Percentiles rank a stretch among this genome's conserved stretches.
These are phyloP conservation scores for Pristionchus entomophagus DNA, from an alignment of 2,888 invertebrate genomes.

Conservation along the genomic window DNA sequence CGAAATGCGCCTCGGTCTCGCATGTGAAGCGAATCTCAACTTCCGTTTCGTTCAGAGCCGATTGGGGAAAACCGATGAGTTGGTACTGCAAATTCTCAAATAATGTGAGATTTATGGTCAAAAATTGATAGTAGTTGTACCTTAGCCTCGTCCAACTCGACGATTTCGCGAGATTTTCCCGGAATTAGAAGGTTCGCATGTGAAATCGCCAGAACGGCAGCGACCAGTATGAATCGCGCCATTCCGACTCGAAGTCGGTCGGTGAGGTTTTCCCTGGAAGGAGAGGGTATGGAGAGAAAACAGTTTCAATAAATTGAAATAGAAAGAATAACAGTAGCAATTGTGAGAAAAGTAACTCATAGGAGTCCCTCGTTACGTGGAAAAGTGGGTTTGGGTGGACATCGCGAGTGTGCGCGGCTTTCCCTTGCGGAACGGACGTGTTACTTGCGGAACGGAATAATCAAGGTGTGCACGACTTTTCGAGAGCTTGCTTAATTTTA, in stretches of 20 bases:
- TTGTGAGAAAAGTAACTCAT: neutral
- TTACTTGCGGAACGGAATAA: slow-evolving; percentile 11
- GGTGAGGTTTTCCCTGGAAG: neutral
- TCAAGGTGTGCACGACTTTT: too few species aligned
- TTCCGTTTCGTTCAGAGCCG: slow-evolving; percentile 71
- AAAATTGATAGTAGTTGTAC: slow-evolving; percentile 1
- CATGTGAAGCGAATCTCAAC: slow-evolving; percentile 71
- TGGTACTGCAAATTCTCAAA: slow-evolving; percentile 63
- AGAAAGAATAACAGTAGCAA: neutral
- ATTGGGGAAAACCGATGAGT: slow-evolving; percentile 72
- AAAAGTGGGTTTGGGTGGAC: neutral
- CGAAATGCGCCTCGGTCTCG: slow-evolving; percentile 62
- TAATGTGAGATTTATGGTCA: neutral
- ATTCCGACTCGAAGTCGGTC: neutral
- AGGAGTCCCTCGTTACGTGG: slow-evolving; percentile 17
- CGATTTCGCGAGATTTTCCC: slow-evolving; percentile 38
- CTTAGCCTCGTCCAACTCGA: slow-evolving; percentile 44
- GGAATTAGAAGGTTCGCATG: slow-evolving; percentile 47
- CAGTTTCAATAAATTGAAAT: neutral
- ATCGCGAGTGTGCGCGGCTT: neutral
- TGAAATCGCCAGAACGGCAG: neutral
- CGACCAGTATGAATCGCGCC: neutral
- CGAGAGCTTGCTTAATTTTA: too few species aligned
- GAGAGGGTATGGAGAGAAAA: neutral
- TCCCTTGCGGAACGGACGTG: neutral